A percentile compares a stretch with the other conserved stretches of the same genome.
These are phyloP conservation scores for Latrodectus geometricus DNA, from an alignment of 1,140 invertebrate genomes.

Conservation along the genomic window DNA sequence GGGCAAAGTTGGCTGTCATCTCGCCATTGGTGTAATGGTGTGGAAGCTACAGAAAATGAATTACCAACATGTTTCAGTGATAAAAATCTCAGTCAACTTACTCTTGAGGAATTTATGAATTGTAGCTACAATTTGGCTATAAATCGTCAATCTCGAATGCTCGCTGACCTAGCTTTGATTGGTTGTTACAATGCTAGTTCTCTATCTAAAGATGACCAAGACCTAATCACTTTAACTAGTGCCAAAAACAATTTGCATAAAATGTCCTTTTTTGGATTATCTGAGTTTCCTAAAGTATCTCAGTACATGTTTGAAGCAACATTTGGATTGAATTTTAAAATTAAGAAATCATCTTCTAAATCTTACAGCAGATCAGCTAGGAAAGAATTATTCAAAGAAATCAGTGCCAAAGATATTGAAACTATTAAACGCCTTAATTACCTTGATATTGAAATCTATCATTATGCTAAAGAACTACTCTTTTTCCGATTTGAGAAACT, in stretches of 20 bases:
- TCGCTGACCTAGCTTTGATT: slow-evolving; percentile 68
- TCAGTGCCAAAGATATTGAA: slow-evolving; percentile 64
- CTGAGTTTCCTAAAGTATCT: slow-evolving; percentile 68
- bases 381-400: slow-evolving; percentile 58
- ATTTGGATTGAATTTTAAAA: slow-evolving; percentile 67
- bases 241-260: slow-evolving; percentile 69
- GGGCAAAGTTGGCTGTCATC: slow-evolving; percentile 69
- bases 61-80: slow-evolving; percentile 68
- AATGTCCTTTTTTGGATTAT: slow-evolving; percentile 70
- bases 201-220: slow-evolving; percentile 64
- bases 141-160: slow-evolving; percentile 70
- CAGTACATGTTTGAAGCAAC: slow-evolving; percentile 70
- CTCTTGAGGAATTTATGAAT: slow-evolving; percentile 68
- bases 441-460: slow-evolving; percentile 69
- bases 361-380: slow-evolving; percentile 44
- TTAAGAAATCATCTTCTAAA: slow-evolving; percentile 35
- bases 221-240: slow-evolving; percentile 67
- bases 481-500: slow-evolving; percentile 74
- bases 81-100: slow-evolving; percentile 66
- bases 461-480: slow-evolving; percentile 70
- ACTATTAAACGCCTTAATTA: slow-evolving; percentile 67
- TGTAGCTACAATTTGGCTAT: slow-evolving; percentile 70
- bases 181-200: slow-evolving; percentile 69
- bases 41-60: slow-evolving; percentile 67
- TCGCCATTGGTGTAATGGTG: slow-evolving; percentile 65